Percentiles rank a stretch among this genome's conserved stretches.
Conservation (phyloP, 2,888 invertebrate species). For the Brachynemurus nebulosus region DNA sequence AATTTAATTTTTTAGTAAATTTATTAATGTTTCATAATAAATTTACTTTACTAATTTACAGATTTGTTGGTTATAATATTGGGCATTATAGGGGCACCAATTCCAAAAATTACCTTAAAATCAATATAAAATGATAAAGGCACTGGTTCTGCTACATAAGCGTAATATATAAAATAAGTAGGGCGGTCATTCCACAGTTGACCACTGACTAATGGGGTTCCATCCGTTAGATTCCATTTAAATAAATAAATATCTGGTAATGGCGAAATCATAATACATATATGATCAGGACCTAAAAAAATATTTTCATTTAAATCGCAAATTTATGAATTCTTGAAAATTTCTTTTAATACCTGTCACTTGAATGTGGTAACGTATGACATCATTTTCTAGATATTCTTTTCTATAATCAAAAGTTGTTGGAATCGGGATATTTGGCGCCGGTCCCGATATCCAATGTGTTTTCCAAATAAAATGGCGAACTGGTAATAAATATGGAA, state of each 20-base stretch:
- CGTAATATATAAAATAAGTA: slow-evolving; percentile 54
- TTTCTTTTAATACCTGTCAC: slow-evolving; percentile 31
- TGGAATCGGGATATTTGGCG: slow-evolving; percentile 35
- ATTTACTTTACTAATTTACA: no score
- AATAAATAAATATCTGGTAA: slow-evolving; percentile 37
- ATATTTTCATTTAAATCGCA: background rate
- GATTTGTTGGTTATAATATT: no score
- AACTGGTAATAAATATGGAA: slow-evolving; percentile 67
- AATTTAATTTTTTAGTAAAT: no score
- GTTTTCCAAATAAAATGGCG: slow-evolving; percentile 50
- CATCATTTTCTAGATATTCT: slow-evolving; percentile 27
- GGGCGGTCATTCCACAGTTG: slow-evolving; percentile 38
- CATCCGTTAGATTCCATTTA: slow-evolving; percentile 43
- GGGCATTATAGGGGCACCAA: slow-evolving; percentile 6
- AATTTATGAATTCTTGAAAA: background rate
- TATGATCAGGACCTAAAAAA: slow-evolving; percentile 47
- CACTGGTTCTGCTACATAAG: slow-evolving; percentile 42
- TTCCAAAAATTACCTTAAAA: slow-evolving; percentile 37
- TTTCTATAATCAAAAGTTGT: slow-evolving; percentile 34
- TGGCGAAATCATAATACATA: slow-evolving; percentile 50
- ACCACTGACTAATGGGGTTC: slow-evolving; percentile 38
- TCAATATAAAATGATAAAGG: slow-evolving; percentile 45
- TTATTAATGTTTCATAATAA: no score
- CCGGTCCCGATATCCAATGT: slow-evolving; percentile 42
- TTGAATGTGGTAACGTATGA: slow-evolving; percentile 33